Evolutionary conservation across 2,113 vertebrate species (phyloP).

Genomic region (Poicephalus meyeri): DNA sequence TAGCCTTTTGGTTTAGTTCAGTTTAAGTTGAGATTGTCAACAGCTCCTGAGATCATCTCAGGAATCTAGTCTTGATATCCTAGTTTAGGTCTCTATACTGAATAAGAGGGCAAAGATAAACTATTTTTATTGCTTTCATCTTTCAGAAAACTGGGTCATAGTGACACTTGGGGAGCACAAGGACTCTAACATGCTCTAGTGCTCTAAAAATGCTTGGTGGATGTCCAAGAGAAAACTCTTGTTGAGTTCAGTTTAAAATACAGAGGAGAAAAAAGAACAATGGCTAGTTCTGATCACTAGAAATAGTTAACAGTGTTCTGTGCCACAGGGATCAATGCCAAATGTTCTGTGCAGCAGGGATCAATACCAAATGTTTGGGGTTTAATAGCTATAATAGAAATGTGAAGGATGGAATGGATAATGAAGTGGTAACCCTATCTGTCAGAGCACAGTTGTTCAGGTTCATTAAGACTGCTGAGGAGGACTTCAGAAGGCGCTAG

Average conservation of each 20-base stretch:
- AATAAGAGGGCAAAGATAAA: neutral
- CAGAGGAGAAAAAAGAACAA: neutral
- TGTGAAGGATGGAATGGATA: neutral
- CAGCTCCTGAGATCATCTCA: neutral
- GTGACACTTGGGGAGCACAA: neutral
- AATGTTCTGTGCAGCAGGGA: neutral
- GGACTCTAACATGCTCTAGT: neutral
- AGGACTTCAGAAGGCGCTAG: neutral
- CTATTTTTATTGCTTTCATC: constrained; percentile 40
- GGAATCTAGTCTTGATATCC: neutral
- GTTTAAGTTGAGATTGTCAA: neutral
- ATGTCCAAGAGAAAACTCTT: constrained; percentile 1
- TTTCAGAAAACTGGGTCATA: constrained; percentile 46
- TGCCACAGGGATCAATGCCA: neutral
- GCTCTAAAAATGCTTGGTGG: neutral
- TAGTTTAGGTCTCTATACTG: neutral
- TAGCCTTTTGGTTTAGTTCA: neutral
- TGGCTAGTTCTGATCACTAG: neutral
- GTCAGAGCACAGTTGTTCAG: constrained; percentile 5
- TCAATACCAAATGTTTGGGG: neutral
- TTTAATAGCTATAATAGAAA: neutral
- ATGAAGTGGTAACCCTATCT: neutral
- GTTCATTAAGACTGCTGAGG: neutral
- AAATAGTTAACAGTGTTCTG: neutral
- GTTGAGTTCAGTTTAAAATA: neutral